Conservation (phyloP, 2,797 vertebrate species). For the Selene dorsalis region DNA sequence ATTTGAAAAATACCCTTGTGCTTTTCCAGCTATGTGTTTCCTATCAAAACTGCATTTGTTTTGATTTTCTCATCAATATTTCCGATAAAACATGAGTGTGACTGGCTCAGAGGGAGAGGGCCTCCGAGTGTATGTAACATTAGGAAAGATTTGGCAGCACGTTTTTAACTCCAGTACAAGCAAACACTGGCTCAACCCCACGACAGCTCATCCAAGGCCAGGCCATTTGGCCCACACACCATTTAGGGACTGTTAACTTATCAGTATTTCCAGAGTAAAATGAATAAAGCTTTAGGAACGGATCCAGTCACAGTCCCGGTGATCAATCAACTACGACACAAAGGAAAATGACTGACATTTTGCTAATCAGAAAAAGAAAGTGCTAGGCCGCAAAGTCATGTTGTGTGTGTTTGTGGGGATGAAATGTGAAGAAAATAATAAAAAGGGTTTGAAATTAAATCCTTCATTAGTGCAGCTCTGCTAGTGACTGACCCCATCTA, state of each 20-base stretch:
- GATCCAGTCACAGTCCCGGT: constrained; percentile 49
- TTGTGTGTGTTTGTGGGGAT: constrained; percentile 22
- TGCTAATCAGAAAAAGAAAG: constrained; percentile 21
- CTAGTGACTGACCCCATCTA: constrained; percentile 35
- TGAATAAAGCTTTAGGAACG: constrained; percentile 61
- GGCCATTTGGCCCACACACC: constrained; percentile 59
- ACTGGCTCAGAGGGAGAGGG: constrained; percentile 38
- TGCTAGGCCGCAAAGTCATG: constrained; percentile 24
- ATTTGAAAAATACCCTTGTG: constrained; percentile 68
- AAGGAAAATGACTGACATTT: constrained; percentile 43
- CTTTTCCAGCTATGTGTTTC: constrained; percentile 74
- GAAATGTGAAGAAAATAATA: constrained; percentile 22
- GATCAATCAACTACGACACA: constrained; percentile 60
- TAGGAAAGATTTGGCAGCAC: constrained; percentile 71
- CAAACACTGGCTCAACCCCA: constrained; percentile 67
- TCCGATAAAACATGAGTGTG: constrained; percentile 62
- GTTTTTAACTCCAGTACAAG: constrained; percentile 69
- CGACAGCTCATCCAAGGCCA: constrained; percentile 30
- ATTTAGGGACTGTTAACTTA: constrained; percentile 64
- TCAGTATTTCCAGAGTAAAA: constrained; percentile 73
- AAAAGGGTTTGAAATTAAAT: constrained; percentile 15
- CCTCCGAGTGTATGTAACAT: constrained; percentile 56
- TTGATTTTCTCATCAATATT: constrained; percentile 70
- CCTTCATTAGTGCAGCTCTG: constrained; percentile 10
- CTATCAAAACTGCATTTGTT: constrained; percentile 76